phyloP scores from a whole-genome alignment of 1,140 invertebrate species.

The Cydia amplana region DNA sequence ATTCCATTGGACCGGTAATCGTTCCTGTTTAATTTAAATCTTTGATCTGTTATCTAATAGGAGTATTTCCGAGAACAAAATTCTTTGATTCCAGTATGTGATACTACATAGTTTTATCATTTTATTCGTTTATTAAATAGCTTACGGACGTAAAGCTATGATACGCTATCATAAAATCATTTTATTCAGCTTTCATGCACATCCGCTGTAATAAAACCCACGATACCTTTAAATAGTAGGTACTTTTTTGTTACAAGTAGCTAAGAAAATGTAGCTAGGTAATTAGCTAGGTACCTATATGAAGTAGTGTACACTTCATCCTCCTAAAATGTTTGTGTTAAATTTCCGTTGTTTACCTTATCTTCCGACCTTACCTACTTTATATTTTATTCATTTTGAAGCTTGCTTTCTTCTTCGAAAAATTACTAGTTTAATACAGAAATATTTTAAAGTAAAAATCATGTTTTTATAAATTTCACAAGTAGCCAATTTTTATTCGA shows the following conservation, averaged over 20 bases:
- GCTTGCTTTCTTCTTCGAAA: too few relatives aligned
- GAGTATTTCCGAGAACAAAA: conserved; percentile 59
- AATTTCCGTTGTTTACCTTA: too few relatives aligned
- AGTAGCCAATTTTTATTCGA: too few relatives aligned
- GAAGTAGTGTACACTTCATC: too few relatives aligned
- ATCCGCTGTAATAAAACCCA: background rate
- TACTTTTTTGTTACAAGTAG: background rate
- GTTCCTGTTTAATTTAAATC: conserved; percentile 54
- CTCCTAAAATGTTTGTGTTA: too few relatives aligned
- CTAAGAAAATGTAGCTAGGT: background rate
- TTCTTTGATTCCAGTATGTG: conserved; percentile 52
- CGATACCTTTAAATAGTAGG: background rate
- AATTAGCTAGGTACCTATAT: background rate
- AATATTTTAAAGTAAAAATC: too few relatives aligned
- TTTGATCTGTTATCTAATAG: conserved; percentile 66
- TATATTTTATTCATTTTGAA: too few relatives aligned
- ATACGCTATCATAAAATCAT: conserved; percentile 6
- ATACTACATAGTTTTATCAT: conserved; percentile 47
- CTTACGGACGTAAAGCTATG: conserved; percentile 42
- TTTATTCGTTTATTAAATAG: conserved; percentile 59
- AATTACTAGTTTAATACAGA: too few relatives aligned
- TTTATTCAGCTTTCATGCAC: background rate
- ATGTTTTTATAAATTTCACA: too few relatives aligned
- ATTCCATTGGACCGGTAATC: conserved; percentile 40
- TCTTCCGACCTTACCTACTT: too few relatives aligned